phyloP scores from a whole-genome alignment of 2,888 invertebrate genomes.

The Troides oblongomaculatus region DNA sequence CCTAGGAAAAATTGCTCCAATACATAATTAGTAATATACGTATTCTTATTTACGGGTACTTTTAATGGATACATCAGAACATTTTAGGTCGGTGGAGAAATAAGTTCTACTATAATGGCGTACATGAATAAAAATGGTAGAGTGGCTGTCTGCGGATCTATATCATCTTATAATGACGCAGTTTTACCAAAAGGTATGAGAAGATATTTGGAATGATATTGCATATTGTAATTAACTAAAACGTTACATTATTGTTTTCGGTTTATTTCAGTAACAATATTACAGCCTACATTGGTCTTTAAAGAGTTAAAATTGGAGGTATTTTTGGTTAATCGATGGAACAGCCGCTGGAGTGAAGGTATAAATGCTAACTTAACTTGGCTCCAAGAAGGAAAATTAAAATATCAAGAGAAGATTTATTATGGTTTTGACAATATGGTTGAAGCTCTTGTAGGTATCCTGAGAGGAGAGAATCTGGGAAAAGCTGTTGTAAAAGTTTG shows the following conservation, averaged over 20 bases:
- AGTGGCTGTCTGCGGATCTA: constrained; percentile 85
- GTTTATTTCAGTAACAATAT: constrained; percentile 60
- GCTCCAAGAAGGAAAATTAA: constrained; percentile 84
- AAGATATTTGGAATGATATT: neutral
- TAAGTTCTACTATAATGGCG: constrained; percentile 81
- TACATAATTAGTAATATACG: too few species aligned
- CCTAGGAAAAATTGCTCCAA: too few species aligned
- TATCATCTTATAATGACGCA: constrained; percentile 82
- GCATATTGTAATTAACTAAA: neutral
- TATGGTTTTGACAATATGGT: constrained; percentile 88
- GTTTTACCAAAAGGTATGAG: constrained; percentile 61
- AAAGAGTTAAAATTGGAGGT: constrained; percentile 86
- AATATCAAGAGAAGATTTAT: constrained; percentile 84
- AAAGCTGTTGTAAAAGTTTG: constrained; percentile 84
- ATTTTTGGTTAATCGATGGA: constrained; percentile 80
- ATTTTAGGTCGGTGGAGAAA: constrained; percentile 83
- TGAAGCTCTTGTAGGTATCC: constrained; percentile 83
- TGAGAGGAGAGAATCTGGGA: constrained; percentile 83
- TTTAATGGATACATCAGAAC: too few species aligned
- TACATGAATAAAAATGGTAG: constrained; percentile 84
- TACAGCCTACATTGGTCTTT: constrained; percentile 80
- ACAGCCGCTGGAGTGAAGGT: constrained; percentile 81
- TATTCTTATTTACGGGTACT: too few species aligned
- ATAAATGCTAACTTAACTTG: constrained; percentile 82
- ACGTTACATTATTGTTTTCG: neutral